A percentile compares a stretch with the other conserved stretches of the same genome.
Conservation (phyloP, 2,113 vertebrate genomes). For the Myotis lucifugus region DNA sequence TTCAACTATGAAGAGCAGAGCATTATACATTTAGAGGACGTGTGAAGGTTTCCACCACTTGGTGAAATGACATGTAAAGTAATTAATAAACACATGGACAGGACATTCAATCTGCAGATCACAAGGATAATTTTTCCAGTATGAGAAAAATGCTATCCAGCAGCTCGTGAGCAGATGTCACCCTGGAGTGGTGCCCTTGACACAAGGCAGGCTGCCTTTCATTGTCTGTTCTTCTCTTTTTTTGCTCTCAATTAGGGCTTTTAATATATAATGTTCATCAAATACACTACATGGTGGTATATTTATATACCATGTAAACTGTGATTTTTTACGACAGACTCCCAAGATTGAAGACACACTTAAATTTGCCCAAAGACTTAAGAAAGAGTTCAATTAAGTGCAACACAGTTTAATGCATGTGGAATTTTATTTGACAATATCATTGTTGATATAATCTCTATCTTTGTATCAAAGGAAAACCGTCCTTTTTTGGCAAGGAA, state of each 20-base stretch:
- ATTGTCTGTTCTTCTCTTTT: background rate
- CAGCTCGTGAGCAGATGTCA: conserved; percentile 43
- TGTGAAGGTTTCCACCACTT: conserved; percentile 6
- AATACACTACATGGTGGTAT: background rate
- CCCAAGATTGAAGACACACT: background rate
- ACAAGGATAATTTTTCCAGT: conserved; percentile 36
- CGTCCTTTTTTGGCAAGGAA: background rate
- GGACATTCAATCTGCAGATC: conserved; percentile 10
- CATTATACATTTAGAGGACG: background rate
- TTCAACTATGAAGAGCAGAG: background rate
- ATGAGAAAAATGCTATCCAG: conserved; percentile 46
- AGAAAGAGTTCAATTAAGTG: background rate
- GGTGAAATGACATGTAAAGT: conserved; percentile 18
- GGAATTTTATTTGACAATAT: conserved; percentile 15
- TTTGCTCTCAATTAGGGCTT: background rate
- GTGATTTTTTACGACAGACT: background rate
- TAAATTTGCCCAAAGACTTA: conserved; percentile 53
- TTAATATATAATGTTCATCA: conserved; percentile 7
- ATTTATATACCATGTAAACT: background rate
- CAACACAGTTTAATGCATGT: background rate
- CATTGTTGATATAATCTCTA: background rate
- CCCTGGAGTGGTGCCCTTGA: conserved; percentile 34
- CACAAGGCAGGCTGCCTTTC: conserved; percentile 30
- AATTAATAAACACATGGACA: conserved; percentile 13
- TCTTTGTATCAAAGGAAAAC: background rate